A percentile compares a stretch with the other conserved stretches of the same genome.
phyloP scores from a whole-genome alignment of 2,797 vertebrate species.

The Macrochelys suwanniensis region DNA sequence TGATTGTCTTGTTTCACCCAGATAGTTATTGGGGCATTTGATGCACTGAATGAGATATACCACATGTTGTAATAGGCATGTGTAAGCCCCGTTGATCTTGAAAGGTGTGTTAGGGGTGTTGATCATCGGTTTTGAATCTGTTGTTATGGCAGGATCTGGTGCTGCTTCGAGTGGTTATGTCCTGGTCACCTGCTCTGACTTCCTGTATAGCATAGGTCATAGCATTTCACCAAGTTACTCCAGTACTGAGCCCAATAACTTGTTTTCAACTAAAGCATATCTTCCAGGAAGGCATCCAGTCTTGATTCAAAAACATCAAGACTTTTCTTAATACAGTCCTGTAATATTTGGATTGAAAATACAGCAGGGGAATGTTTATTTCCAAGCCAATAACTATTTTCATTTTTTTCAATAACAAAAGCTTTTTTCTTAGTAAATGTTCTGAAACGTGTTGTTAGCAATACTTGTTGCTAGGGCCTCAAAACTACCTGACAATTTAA shows the following conservation, averaged over 20 bases:
- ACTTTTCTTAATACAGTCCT: neutral
- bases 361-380: conserved; percentile 44
- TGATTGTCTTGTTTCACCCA: too few species aligned
- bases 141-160: neutral
- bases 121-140: too few species aligned
- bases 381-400: neutral
- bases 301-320: conserved; percentile 13
- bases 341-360: conserved; percentile 47
- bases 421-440: conserved; percentile 14
- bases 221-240: neutral
- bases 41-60: too few species aligned
- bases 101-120: too few species aligned
- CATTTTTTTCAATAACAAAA: conserved; percentile 1
- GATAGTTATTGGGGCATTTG: too few species aligned
- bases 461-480: neutral
- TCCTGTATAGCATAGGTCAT: neutral
- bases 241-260: neutral
- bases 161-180: neutral
- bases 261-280: neutral
- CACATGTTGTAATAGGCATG: too few species aligned
- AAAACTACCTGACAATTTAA: conserved; percentile 66
- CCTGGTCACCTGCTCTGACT: neutral
- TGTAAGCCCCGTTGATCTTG: too few species aligned
- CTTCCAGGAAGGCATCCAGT: neutral
- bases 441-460: conserved; percentile 55